A percentile compares a stretch with the other conserved stretches of the same genome.
These are phyloP conservation scores for Danio choprae DNA, from an alignment of 2,797 vertebrate species.

Conservation along the genomic window DNA sequence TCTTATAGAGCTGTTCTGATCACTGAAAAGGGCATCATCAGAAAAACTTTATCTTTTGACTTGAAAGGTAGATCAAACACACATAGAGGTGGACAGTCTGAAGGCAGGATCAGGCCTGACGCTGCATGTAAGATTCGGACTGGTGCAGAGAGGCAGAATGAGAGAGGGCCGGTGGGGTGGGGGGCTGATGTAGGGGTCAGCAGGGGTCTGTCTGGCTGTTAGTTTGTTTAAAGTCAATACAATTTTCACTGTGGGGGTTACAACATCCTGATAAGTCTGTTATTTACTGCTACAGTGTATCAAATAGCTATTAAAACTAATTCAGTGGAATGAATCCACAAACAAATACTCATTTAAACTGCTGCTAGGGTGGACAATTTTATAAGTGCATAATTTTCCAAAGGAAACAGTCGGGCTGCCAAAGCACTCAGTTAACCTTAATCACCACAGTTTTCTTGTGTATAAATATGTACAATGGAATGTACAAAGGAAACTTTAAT, in stretches of 20 bases:
- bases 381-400: background rate
- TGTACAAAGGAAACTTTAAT: too few relatives aligned
- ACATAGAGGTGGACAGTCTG: background rate
- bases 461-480: background rate
- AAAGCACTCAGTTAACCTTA: too few relatives aligned
- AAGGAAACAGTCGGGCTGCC: background rate
- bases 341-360: slow-evolving; percentile 1
- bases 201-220: slow-evolving; percentile 28
- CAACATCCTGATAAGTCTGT: slow-evolving; percentile 14
- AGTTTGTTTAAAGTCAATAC: slow-evolving; percentile 39
- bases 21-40: background rate
- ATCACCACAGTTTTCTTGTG: background rate
- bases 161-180: background rate
- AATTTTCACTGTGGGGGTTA: background rate
- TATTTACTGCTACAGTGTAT: background rate
- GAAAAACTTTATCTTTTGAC: background rate
- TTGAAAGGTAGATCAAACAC: slow-evolving; percentile 2
- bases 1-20: background rate
- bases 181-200: slow-evolving; percentile 19
- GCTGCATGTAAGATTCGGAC: slow-evolving; percentile 29
- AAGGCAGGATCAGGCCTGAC: slow-evolving; percentile 16
- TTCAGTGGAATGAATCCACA: background rate
- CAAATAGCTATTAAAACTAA: slow-evolving; percentile 1
- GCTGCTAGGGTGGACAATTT: background rate
- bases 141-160: slow-evolving; percentile 28